These are phyloP conservation scores for Eristalis intricaria DNA, from an alignment of 2,888 invertebrate genomes.

Conservation along the genomic window DNA sequence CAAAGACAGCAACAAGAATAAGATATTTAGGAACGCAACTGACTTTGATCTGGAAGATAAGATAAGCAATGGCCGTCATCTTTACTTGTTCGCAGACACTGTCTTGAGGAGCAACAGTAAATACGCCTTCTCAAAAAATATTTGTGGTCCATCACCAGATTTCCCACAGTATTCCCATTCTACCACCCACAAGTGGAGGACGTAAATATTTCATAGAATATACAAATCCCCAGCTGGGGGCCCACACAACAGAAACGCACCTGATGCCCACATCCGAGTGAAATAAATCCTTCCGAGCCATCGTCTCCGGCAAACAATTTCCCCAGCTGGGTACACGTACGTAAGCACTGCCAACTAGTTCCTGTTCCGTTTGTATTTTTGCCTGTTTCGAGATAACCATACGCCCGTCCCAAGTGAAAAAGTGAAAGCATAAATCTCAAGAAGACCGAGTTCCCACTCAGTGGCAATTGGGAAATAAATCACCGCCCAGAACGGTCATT, in stretches of 20 bases:
- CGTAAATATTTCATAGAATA: neutral
- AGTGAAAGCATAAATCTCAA: neutral
- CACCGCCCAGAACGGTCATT: slow-evolving; percentile 19
- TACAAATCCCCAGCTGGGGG: neutral
- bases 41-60: too few species aligned
- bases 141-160: too few species aligned
- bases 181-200: neutral
- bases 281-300: neutral
- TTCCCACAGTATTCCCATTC: too few species aligned
- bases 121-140: too few species aligned
- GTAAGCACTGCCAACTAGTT: neutral
- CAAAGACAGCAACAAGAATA: too few species aligned
- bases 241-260: neutral
- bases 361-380: neutral
- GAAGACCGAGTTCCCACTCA: neutral
- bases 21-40: too few species aligned
- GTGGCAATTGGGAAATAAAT: slow-evolving; percentile 39
- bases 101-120: too few species aligned
- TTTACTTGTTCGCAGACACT: too few species aligned
- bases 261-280: neutral
- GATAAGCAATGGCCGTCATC: too few species aligned
- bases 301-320: neutral
- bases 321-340: neutral
- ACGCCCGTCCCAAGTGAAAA: neutral
- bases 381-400: neutral